A percentile compares a stretch with the other conserved stretches of the same genome.
phyloP scores from a whole-genome alignment of 2,888 invertebrate species.

The Xestia rhomboidea region DNA sequence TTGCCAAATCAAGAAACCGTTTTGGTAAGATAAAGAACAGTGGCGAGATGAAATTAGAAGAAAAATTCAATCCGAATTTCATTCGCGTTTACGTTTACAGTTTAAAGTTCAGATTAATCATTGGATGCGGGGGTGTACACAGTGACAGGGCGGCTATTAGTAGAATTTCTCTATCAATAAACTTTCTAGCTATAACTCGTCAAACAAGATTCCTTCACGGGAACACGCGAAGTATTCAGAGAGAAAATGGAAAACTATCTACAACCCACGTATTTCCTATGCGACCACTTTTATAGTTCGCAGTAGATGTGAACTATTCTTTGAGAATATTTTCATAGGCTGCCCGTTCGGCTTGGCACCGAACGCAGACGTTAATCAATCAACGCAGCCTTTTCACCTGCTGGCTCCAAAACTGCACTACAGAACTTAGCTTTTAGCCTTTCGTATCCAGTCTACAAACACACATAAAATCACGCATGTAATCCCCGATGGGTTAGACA shows the following conservation, averaged over 20 bases:
- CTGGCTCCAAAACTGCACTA: not conserved
- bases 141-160: conserved; percentile 10
- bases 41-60: not conserved
- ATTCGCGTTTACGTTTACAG: not conserved
- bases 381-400: not conserved
- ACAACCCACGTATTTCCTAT: conserved; percentile 22
- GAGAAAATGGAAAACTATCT: conserved; percentile 33
- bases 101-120: conserved; percentile 24
- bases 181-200: conserved; percentile 53
- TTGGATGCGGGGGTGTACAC: conserved; percentile 28
- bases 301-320: conserved; percentile 6
- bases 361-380: conserved; percentile 13
- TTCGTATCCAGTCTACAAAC: no score
- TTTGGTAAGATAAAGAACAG: not conserved
- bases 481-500: no score
- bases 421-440: not conserved
- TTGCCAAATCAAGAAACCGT: not conserved
- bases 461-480: no score
- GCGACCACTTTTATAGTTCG: not conserved
- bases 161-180: conserved; percentile 32
- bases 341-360: conserved; percentile 4
- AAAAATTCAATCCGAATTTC: not conserved
- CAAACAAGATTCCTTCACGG: conserved; percentile 40
- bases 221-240: conserved; percentile 24
- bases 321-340: conserved; percentile 12